Base-by-base conservation (phyloP, 2,797 vertebrate genomes). In the Acanthiza pusilla region DNA sequence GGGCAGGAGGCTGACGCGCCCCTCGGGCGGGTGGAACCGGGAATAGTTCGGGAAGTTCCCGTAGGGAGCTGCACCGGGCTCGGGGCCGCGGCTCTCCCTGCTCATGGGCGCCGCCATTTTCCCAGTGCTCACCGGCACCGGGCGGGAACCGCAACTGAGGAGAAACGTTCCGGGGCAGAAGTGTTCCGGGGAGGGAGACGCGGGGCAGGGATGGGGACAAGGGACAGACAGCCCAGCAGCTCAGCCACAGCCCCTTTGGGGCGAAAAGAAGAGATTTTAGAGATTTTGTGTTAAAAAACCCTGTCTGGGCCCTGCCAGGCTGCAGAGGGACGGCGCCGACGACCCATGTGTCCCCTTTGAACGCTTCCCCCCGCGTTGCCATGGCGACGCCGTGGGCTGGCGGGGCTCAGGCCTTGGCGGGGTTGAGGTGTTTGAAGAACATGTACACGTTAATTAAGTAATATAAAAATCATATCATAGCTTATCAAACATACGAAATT, bases 51-150 rank as follows among this genome's bases (percentile, higher is more conserved):
- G 89, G 62, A 85, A 85, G 17, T 91, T 91, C 8, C 89, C 89
- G 75, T 75, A 85, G 3, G 82, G 89, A 23, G 82, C 82, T 9
- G 89, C 62, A 12, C 82, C 88, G 3, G 88, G 81, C 23, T 61
- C 34, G 10, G 16, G 0, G 3, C 19, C 15, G 8, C 34, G 25
- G 4, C 32, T 11, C 4, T 2, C 38, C 13, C 5, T 11, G 2
- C 40, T 2, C 22, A 13, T 7, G 80, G 94, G 78, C 58, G 97
- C 93, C 95, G 98, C 98, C 88, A 89, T 89, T 3, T 77, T 32
- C 13, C 5, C 12, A 0, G 8, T 1, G n/a, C 19, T 15, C 38
- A 23, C 4, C 0, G 1, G 4, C 8, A 5, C 58, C 73, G n/a
- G 45, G 38, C n/a, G 29, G 34, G 45, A 43, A 65, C 73, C 18